Evolutionary conservation across 2,797 vertebrate genomes (phyloP).

Genomic region (Sebastiscus albofasciatus): DNA sequence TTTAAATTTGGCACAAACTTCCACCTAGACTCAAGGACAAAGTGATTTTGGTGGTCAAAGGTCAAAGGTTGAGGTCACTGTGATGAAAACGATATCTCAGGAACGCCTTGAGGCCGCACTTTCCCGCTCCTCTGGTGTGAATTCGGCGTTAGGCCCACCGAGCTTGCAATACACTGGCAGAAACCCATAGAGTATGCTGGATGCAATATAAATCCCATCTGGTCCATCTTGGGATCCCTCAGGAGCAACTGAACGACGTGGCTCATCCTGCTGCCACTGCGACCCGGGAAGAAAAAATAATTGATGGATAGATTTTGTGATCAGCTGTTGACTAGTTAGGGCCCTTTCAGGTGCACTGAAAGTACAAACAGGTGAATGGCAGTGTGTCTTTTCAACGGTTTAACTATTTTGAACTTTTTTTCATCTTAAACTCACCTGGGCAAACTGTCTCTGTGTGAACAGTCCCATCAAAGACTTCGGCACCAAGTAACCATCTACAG

Average conservation of each 20-base stretch:
- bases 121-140: too few relatives aligned
- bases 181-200: background rate
- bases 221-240: background rate
- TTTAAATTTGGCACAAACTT: background rate
- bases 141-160: too few relatives aligned
- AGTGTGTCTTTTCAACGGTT: background rate
- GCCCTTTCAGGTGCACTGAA: background rate
- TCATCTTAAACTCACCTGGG: background rate
- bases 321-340: background rate
- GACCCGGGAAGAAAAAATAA: background rate
- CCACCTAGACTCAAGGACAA: background rate
- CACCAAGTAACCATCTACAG: background rate
- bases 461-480: background rate
- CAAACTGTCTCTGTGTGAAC: background rate
- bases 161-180: background rate
- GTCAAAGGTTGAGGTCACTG: background rate
- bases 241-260: background rate
- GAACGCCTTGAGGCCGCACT: background rate
- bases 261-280: background rate
- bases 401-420: background rate
- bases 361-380: background rate
- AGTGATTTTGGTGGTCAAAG: background rate
- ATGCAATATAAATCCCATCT: background rate
- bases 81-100: background rate
- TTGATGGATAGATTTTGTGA: background rate